These are phyloP conservation scores for Catagonus wagneri DNA, from an alignment of 2,113 vertebrate genomes.

Conservation along the genomic window DNA sequence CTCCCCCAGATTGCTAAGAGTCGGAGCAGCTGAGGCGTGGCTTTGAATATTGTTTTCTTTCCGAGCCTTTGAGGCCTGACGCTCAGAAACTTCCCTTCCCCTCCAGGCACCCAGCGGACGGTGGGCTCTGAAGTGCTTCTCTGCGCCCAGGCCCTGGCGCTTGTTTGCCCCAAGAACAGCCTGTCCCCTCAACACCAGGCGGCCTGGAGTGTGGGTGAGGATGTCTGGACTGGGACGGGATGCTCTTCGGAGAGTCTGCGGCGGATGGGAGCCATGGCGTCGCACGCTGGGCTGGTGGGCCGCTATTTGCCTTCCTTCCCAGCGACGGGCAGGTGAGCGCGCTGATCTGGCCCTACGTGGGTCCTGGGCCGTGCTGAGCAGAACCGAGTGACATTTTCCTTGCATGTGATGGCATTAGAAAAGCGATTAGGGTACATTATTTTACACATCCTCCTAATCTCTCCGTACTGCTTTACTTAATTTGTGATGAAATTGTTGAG, in stretches of 20 bases:
- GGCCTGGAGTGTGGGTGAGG: background rate
- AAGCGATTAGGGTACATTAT: slow-evolving; percentile 89
- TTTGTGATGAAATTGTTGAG: slow-evolving; percentile 93
- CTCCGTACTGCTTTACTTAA: slow-evolving; percentile 91
- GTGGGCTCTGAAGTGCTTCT: background rate
- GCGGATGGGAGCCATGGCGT: background rate
- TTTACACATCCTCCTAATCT: slow-evolving; percentile 90
- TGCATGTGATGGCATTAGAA: slow-evolving; percentile 80
- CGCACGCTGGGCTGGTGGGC: background rate
- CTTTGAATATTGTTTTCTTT: background rate
- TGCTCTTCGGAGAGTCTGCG: background rate
- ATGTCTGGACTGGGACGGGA: background rate
- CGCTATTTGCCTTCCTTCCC: background rate
- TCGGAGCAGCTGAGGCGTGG: background rate
- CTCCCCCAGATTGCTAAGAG: slow-evolving; percentile 37
- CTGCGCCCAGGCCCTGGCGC: background rate
- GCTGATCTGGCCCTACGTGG: background rate
- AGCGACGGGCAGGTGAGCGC: background rate
- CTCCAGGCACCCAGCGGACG: background rate
- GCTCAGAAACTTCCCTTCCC: background rate
- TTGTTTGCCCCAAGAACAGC: background rate
- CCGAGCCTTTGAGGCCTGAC: background rate
- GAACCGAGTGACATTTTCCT: slow-evolving; percentile 82
- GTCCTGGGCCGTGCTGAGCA: background rate
- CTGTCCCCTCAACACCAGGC: background rate